Percentiles rank a stretch among this genome's conserved stretches.
phyloP scores from a whole-genome alignment of 2,797 vertebrate genomes.

The Triplophysa yarkandensis region DNA sequence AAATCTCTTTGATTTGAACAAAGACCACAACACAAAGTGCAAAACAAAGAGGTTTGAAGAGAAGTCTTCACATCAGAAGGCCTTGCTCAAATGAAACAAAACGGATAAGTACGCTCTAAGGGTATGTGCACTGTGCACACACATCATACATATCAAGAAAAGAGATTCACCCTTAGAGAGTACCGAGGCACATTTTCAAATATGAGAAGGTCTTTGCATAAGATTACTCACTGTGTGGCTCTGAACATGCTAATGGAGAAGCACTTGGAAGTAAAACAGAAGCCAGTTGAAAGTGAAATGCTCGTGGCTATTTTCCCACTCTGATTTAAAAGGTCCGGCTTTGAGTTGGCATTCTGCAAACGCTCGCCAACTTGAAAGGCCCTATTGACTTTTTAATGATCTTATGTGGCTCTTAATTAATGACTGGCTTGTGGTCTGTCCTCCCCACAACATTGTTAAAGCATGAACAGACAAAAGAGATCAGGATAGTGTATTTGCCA shows the following conservation, averaged over 20 bases:
- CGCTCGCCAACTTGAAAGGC: slow-evolving; percentile 73
- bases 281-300: slow-evolving; percentile 65
- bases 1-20: slow-evolving; percentile 1
- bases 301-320: slow-evolving; percentile 58
- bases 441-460: slow-evolving; percentile 50
- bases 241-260: slow-evolving; percentile 49
- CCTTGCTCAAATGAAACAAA: slow-evolving; percentile 31
- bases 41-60: slow-evolving; percentile 17
- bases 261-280: slow-evolving; percentile 53
- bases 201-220: slow-evolving; percentile 39
- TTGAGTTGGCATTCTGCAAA: slow-evolving; percentile 65
- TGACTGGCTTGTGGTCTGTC: slow-evolving; percentile 66
- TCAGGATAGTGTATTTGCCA: slow-evolving; percentile 45
- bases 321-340: slow-evolving; percentile 61
- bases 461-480: slow-evolving; percentile 24
- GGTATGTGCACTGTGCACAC: not conserved
- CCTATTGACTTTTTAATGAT: slow-evolving; percentile 71
- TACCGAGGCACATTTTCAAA: slow-evolving; percentile 44
- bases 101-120: slow-evolving; percentile 28
- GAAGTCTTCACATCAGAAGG: slow-evolving; percentile 32
- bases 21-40: slow-evolving; percentile 14
- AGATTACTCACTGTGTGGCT: slow-evolving; percentile 36
- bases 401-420: slow-evolving; percentile 64
- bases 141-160: slow-evolving; percentile 40
- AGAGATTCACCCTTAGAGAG: slow-evolving; percentile 33